Percentiles rank a stretch among this genome's conserved stretches.
These are phyloP conservation scores for Amphimedon queenslandica DNA, from an alignment of 37 sponge, comb jelly and placozoan species.

Conservation along the genomic window DNA sequence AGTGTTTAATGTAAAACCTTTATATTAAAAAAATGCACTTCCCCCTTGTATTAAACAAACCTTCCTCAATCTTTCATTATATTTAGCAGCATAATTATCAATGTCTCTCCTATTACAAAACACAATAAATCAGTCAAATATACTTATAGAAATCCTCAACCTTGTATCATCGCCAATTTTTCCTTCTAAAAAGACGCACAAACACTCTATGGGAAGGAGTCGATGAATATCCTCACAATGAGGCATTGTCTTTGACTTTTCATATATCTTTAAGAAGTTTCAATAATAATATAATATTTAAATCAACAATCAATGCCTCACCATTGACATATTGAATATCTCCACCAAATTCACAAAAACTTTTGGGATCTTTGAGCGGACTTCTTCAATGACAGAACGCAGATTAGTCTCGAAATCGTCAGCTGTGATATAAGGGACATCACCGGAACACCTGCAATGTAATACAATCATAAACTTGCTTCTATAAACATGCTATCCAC, in stretches of 20 bases:
- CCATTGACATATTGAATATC: slow-evolving; percentile 74
- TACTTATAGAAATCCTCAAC: too few relatives aligned
- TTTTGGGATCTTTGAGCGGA: slow-evolving; percentile 49
- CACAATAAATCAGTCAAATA: too few relatives aligned
- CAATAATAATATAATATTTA: background rate
- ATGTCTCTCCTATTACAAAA: slow-evolving; percentile 39
- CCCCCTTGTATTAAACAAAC: too few relatives aligned
- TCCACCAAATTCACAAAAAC: slow-evolving; percentile 76
- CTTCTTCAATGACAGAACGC: slow-evolving; percentile 40
- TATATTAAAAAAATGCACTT: too few relatives aligned
- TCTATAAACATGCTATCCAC: background rate
- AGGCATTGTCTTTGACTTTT: slow-evolving; percentile 44
- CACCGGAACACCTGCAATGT: slow-evolving; percentile 53
- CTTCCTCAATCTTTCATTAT: slow-evolving; percentile 52
- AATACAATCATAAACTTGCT: background rate
- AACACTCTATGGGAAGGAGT: slow-evolving; percentile 68
- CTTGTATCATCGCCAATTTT: slow-evolving; percentile 50
- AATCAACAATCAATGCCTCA: slow-evolving; percentile 3
- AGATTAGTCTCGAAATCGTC: slow-evolving; percentile 65
- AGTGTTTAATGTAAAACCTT: slow-evolving; percentile 3
- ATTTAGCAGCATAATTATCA: slow-evolving; percentile 32
- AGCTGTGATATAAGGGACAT: slow-evolving; percentile 41
- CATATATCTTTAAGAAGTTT: slow-evolving; percentile 42
- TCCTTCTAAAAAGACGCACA: slow-evolving; percentile 64
- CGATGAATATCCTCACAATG: slow-evolving; percentile 61